Evolutionary conservation across 1,140 invertebrate species (phyloP).

Genomic region (Drosophila prosaltans): DNA sequence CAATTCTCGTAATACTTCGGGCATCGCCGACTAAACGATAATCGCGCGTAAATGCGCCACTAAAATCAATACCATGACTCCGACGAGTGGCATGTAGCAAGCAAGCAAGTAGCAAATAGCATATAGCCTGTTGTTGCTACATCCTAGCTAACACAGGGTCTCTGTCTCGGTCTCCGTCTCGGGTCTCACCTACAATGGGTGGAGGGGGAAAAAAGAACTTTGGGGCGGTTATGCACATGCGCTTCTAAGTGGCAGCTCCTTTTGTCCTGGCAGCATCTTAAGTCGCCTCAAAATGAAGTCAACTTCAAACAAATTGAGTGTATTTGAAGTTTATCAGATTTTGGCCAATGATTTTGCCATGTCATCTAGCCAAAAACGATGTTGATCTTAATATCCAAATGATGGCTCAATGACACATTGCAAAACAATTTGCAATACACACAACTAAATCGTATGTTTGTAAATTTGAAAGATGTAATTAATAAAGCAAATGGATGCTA

Average conservation of each 20-base stretch:
- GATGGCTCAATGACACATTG: constrained; percentile 28
- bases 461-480: background rate
- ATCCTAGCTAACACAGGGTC: constrained; percentile 33
- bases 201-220: constrained; percentile 11
- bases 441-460: too few species aligned
- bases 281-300: constrained; percentile 48
- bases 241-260: constrained; percentile 42
- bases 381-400: background rate
- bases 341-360: constrained; percentile 14
- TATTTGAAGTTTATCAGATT: constrained; percentile 59
- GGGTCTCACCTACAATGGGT: constrained; percentile 57
- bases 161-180: constrained; percentile 30
- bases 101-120: background rate
- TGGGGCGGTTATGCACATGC: constrained; percentile 72
- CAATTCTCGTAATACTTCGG: constrained; percentile 81
- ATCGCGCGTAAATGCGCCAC: constrained; percentile 80
- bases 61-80: constrained; percentile 78
- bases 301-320: constrained; percentile 53
- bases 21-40: constrained; percentile 80
- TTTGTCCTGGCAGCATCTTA: constrained; percentile 11
- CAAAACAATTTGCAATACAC: constrained; percentile 16
- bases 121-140: background rate
- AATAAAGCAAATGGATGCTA: background rate
- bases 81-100: constrained; percentile 31
- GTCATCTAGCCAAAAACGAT: background rate